Conservation (phyloP, 2,113 vertebrate species). For the Girardinichthys multiradiatus region DNA sequence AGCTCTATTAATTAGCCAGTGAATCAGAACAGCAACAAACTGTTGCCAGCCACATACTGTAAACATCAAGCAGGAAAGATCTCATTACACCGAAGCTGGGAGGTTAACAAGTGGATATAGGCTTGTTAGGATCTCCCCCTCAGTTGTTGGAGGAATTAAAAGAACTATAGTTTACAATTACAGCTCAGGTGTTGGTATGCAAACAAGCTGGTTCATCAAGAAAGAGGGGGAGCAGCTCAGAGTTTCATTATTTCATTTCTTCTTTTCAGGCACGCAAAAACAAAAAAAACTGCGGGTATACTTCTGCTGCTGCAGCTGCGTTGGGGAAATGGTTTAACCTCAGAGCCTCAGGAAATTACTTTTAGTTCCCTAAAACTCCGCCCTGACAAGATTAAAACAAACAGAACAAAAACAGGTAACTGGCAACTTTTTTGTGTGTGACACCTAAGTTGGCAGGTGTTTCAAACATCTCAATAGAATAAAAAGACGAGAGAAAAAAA, state of each 20-base stretch:
- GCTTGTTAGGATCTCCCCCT: not conserved
- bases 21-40: constrained; percentile 14
- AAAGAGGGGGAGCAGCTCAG: constrained; percentile 5
- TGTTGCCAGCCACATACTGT: not conserved
- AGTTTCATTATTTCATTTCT: constrained; percentile 19
- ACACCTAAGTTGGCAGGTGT: not conserved
- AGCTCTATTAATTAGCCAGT: constrained; percentile 4
- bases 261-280: constrained; percentile 15
- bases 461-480: not conserved
- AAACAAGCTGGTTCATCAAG: constrained; percentile 62
- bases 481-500: too few species aligned
- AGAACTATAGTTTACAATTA: not conserved
- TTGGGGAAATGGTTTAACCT: constrained; percentile 13
- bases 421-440: not conserved
- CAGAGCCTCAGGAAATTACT: constrained; percentile 7
- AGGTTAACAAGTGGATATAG: constrained; percentile 1
- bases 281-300: not conserved
- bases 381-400: not conserved
- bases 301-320: not conserved
- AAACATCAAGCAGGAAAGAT: not conserved
- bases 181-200: constrained; percentile 41
- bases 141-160: constrained; percentile 1
- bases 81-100: not conserved
- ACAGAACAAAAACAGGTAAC: not conserved
- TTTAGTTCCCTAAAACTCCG: constrained; percentile 34